Percentiles rank a stretch among this genome's conserved stretches.
Conservation (phyloP, 2,888 invertebrate species). For the Euplexia lucipara region DNA sequence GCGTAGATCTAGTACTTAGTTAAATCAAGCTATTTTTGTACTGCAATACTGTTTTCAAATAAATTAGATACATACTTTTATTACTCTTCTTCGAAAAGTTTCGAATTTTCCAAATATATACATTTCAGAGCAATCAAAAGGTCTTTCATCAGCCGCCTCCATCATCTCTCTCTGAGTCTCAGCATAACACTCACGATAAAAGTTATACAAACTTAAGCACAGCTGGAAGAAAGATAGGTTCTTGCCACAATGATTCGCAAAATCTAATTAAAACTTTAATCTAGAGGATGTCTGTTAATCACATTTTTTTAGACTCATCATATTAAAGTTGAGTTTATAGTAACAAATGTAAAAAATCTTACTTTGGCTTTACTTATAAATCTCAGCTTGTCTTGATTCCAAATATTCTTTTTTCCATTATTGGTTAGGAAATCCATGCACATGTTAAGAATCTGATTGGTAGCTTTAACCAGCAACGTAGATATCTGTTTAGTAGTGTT, state of each 20-base stretch:
- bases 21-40: too few species aligned
- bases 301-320: too few species aligned
- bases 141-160: slow-evolving; percentile 92
- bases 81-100: slow-evolving; percentile 94
- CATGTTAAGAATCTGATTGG: slow-evolving; percentile 96
- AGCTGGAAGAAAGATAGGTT: slow-evolving; percentile 75
- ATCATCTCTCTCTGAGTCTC: slow-evolving; percentile 93
- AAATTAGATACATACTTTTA: slow-evolving; percentile 89
- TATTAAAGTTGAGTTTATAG: too few species aligned
- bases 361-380: slow-evolving; percentile 94
- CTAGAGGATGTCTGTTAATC: too few species aligned
- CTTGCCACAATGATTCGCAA: too few species aligned
- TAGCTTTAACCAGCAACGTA: slow-evolving; percentile 96
- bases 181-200: slow-evolving; percentile 87
- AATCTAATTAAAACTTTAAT: too few species aligned
- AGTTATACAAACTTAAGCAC: slow-evolving; percentile 83
- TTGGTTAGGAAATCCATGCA: slow-evolving; percentile 95
- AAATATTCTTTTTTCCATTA: slow-evolving; percentile 92
- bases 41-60: too few species aligned
- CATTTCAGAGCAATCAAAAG: slow-evolving; percentile 96
- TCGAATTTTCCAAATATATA: slow-evolving; percentile 97
- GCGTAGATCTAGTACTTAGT: too few species aligned
- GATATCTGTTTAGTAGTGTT: slow-evolving; percentile 95
- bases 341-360: slow-evolving; percentile 64
- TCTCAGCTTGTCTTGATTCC: slow-evolving; percentile 93